Evolutionary conservation across 2,888 invertebrate genomes (phyloP), one percentile per base, ranked within the genome.

Genomic region (Papilio protenor): DNA sequence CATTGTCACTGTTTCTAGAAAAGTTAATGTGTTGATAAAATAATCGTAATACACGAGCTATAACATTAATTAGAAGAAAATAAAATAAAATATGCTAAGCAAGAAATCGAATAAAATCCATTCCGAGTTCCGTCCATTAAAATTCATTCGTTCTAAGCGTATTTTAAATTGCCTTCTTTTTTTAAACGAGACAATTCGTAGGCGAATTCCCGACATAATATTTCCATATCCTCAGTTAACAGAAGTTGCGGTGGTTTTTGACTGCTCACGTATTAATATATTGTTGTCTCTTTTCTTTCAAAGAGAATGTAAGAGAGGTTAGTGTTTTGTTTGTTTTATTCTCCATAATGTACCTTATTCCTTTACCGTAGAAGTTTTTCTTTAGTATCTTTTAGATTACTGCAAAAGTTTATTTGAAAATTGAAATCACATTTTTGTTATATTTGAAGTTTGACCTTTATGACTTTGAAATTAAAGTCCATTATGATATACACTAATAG

Each of bases 161-260:
- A 84, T 88, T 85, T 89, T 86, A 86, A 86, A 87, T 88, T 87
- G 84, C 85, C 86, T 84, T 85, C 82, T 69, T 87, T 89, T 91
- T 88, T 90, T 84, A 89, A 91, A 90, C 84, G 84, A 92, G 91
- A 91, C 91, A 86, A 94, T 94, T 93, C 90, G 89, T 92, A 93
- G 88, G 90, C 93, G 79, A 90, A 89, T 91, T 92, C 90, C 89
- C 87, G 89, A 89, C 87, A 88, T 92, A 89, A 90, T 91, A 93
- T 93, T 93, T 91, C 90, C 92, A 94, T 92, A 92, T 87, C 88
- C 88, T 87, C 83, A 84, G 82, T 81, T 59, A 74, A 76, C 61
- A 40, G 45, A 33, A 21, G 49, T 59, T 59, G 21, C 2, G 21
- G 12, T 23, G 21, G 12, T 21, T 23, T 23, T 23, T 12, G 23